phyloP scores from a whole-genome alignment of 2,888 invertebrate genomes.

The Andrena praecox region DNA sequence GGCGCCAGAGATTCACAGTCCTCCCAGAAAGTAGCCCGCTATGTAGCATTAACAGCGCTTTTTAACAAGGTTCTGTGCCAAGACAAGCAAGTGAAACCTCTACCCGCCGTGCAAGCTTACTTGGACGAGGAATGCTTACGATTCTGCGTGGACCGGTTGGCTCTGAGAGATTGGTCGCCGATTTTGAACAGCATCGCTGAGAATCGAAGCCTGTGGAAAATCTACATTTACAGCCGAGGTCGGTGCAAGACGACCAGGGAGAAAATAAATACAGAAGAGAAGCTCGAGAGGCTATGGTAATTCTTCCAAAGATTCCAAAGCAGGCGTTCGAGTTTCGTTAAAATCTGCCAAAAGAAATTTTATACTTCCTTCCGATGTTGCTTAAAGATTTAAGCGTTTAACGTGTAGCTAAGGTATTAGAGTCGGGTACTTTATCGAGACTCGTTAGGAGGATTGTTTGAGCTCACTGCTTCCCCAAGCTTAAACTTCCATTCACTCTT shows the following conservation, averaged over 20 bases:
- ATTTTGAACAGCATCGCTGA: conserved; percentile 68
- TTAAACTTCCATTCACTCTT: conserved; percentile 19
- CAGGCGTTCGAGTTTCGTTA: background rate
- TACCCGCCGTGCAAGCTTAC: conserved; percentile 60
- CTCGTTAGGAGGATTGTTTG: background rate
- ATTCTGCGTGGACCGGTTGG: conserved; percentile 70
- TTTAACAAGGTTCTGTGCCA: conserved; percentile 64
- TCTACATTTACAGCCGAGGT: conserved; percentile 67
- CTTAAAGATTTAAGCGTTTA: background rate
- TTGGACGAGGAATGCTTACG: conserved; percentile 62
- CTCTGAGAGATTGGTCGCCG: conserved; percentile 70
- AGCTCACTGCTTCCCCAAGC: conserved; percentile 12
- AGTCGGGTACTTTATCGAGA: background rate
- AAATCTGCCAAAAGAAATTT: background rate
- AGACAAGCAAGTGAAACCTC: conserved; percentile 59
- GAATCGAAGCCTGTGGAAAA: conserved; percentile 67
- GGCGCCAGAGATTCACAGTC: background rate
- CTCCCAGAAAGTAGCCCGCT: background rate
- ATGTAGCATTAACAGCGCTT: conserved; percentile 1
- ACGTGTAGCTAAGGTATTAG: conserved; percentile 1
- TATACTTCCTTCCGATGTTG: background rate
- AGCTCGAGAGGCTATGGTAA: conserved; percentile 71
- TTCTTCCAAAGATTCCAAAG: background rate
- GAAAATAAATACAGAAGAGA: conserved; percentile 69
- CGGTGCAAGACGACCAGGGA: conserved; percentile 61